Evolutionary conservation across 2,888 invertebrate genomes (phyloP), one percentile per base, ranked within the genome.

Genomic region (Parascotia fuliginaria): DNA sequence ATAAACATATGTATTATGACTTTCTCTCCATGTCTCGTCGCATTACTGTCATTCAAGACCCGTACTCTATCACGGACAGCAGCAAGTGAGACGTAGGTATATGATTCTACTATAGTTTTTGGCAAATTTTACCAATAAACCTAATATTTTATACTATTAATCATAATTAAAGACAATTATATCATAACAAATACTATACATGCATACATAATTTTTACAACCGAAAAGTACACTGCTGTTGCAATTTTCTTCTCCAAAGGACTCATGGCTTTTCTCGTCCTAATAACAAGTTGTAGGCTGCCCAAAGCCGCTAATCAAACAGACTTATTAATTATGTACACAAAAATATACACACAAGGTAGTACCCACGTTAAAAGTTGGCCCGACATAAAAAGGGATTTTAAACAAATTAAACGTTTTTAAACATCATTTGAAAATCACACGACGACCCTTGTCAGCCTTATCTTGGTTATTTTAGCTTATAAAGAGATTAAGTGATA

Each of bases 401-500:
- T 69, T 56, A 58, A 69, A 68, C 65, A 68, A 78, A 75, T 75
- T 73, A 71, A 79, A 77, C 71, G 70, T 70, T 78, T 78, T 62
- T 66, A 65, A 75, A 79, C 69, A 73, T 71, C 58, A 75, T 76
- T 80, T 77, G 70, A 74, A 79, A 81, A 81, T 81, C 72, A 74
- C 67, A 63, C 55, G 38, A 60, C 55, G 59, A 83, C 85, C 85
- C 83, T 80, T 75, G 79, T 85, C 85, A 82, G 71, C 72, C 77
- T 73, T 55, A 60, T 66, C 61, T 62, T 65, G 73, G 72, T 77
- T 80, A 75, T 78, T 77, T 72, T 70, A 59, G 73, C 73, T 69
- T 75, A 73, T 74, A 73, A 74, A 66, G 73, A 75, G 81, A 81
- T 81, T 81, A 78, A 74, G 73, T 71, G 70, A 74, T 71, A 71